phyloP scores from a whole-genome alignment of 2,797 vertebrate genomes.

The Simalia tracyae region DNA sequence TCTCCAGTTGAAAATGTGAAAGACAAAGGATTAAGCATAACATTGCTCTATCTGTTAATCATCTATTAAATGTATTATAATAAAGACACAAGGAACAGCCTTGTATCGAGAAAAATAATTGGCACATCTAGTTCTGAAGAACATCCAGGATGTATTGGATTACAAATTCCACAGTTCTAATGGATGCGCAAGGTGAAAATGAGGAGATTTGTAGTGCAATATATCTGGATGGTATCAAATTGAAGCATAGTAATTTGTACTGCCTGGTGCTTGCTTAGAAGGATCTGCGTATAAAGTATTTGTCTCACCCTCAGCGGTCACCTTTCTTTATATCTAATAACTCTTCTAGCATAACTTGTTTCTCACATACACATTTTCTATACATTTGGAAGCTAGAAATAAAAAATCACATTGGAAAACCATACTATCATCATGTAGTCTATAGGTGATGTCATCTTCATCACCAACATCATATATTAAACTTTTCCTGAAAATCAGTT shows the following conservation, averaged over 20 bases:
- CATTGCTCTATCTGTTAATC: neutral
- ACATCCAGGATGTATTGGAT: neutral
- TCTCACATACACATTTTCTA: neutral
- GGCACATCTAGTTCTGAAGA: neutral
- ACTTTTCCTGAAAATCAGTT: slow-evolving; percentile 25
- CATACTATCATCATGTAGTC: slow-evolving; percentile 20
- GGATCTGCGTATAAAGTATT: neutral
- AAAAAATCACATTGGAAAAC: slow-evolving; percentile 28
- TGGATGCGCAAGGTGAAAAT: neutral
- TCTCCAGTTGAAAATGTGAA: neutral
- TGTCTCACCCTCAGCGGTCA: neutral
- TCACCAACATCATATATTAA: slow-evolving; percentile 30
- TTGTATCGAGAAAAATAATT: neutral
- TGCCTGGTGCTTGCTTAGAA: neutral
- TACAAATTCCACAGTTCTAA: neutral
- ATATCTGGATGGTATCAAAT: neutral
- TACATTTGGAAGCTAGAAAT: slow-evolving; percentile 17
- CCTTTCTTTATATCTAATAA: neutral
- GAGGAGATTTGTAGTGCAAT: neutral
- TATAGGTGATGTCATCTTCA: slow-evolving; percentile 25
- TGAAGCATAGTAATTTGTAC: neutral
- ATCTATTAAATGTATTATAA: neutral
- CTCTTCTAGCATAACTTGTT: slow-evolving; percentile 6
- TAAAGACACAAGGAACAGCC: neutral
- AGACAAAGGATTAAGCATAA: neutral